Percentiles rank a stretch among this genome's conserved stretches.
These are phyloP conservation scores for Drosophila rhopaloa DNA, from an alignment of 1,140 invertebrate species.

Conservation along the genomic window DNA sequence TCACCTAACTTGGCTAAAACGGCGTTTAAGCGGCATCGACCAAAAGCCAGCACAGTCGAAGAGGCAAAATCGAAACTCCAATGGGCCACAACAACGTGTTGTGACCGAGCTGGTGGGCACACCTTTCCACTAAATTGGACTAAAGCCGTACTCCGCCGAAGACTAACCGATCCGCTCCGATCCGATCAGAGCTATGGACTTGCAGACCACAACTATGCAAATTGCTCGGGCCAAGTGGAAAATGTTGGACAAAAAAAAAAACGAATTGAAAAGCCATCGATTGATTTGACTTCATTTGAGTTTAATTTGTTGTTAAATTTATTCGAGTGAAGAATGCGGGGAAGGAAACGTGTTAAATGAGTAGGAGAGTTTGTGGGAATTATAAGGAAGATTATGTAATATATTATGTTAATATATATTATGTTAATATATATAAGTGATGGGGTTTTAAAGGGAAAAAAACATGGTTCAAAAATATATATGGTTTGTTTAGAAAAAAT, in stretches of 20 bases:
- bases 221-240: conserved; percentile 54
- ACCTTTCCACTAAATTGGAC: conserved; percentile 69
- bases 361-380: neutral
- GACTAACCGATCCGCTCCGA: conserved; percentile 12
- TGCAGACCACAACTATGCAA: conserved; percentile 56
- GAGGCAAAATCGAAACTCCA: conserved; percentile 15
- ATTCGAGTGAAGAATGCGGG: conserved; percentile 11
- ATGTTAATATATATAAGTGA: too few species aligned
- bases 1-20: conserved; percentile 57
- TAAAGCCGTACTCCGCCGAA: conserved; percentile 33
- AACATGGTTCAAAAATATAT: too few species aligned
- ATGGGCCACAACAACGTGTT: conserved; percentile 48
- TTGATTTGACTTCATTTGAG: conserved; percentile 57
- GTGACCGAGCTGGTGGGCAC: conserved; percentile 58
- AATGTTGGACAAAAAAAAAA: conserved; percentile 24
- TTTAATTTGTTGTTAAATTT: conserved; percentile 60
- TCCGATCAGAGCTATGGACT: conserved; percentile 24
- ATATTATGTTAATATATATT: too few species aligned
- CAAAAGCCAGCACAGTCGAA: conserved; percentile 26
- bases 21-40: conserved; percentile 66
- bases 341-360: neutral
- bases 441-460: too few species aligned
- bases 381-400: neutral
- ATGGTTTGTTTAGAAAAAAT: too few species aligned
- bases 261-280: conserved; percentile 39